Percentiles rank a stretch among this genome's conserved stretches.
These are phyloP conservation scores for Erpornis zantholeuca DNA, from an alignment of 2,113 vertebrate species.

Conservation along the genomic window DNA sequence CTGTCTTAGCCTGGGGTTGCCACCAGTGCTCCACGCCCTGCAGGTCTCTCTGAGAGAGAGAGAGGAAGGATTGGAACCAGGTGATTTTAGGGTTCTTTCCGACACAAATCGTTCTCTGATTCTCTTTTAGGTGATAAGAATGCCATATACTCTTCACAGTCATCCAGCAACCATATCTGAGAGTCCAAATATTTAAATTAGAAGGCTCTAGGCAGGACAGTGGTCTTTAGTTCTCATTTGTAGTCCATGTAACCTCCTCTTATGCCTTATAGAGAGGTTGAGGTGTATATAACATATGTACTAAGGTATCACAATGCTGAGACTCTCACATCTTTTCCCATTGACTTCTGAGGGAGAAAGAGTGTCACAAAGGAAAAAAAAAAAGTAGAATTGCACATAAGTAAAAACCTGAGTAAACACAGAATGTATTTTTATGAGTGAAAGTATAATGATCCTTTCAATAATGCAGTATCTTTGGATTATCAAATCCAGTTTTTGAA, in stretches of 20 bases:
- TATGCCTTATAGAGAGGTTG: background rate
- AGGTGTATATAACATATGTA: background rate
- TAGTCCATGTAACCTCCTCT: background rate
- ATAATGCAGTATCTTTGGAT: slow-evolving; percentile 15
- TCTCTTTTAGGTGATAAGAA: background rate
- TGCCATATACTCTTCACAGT: background rate
- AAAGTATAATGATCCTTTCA: background rate
- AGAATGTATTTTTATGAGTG: background rate
- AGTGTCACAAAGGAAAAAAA: background rate
- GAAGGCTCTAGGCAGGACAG: background rate
- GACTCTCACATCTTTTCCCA: background rate
- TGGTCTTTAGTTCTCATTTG: background rate
- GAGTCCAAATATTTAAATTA: background rate
- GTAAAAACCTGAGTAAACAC: background rate
- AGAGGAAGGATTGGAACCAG: background rate
- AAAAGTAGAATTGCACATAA: background rate
- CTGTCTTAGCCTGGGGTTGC: background rate
- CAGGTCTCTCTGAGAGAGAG: background rate
- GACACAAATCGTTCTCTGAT: too few relatives aligned
- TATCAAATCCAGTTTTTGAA: background rate
- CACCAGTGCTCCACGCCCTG: background rate
- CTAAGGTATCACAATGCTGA: background rate
- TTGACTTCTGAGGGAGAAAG: background rate
- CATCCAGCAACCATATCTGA: background rate
- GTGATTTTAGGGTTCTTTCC: background rate